Conservation (phyloP, 2,888 invertebrate species). For the Caenorhabditis drosophilae region DNA sequence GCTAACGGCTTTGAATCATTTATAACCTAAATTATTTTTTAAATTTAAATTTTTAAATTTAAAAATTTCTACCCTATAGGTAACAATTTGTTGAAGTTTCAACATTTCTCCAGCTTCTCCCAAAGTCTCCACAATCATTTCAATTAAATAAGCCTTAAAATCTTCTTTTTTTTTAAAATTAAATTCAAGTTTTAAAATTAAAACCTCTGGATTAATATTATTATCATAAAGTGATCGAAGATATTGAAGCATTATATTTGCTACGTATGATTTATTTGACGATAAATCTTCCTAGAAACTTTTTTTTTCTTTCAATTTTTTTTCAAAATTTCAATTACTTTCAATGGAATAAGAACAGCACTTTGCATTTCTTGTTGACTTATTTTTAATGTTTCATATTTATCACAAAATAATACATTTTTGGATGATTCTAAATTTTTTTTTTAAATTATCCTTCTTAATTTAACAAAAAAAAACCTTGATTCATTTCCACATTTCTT, state of each 20-base stretch:
- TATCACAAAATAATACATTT: constrained; percentile 17
- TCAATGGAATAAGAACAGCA: constrained; percentile 44
- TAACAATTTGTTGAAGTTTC: constrained; percentile 52
- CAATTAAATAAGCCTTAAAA: constrained; percentile 47
- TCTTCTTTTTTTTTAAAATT: neutral
- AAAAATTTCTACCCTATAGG: constrained; percentile 42
- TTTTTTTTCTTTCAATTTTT: neutral
- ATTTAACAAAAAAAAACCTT: too few species aligned
- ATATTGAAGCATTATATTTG: constrained; percentile 45
- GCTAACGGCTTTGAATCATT: constrained; percentile 52
- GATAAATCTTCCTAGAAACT: constrained; percentile 33
- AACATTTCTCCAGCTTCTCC: constrained; percentile 45
- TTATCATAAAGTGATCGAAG: constrained; percentile 30
- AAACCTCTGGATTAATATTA: constrained; percentile 15
- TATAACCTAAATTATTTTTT: constrained; percentile 34
- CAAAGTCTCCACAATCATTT: constrained; percentile 49
- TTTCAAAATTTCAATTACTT: constrained; percentile 14
- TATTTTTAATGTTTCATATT: constrained; percentile 15
- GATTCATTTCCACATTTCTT: constrained; percentile 1
- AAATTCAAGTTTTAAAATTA: neutral
- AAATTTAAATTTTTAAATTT: neutral
- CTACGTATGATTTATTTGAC: constrained; percentile 32
- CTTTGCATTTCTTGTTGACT: constrained; percentile 41
- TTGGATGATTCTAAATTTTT: constrained; percentile 3
- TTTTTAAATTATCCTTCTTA: too few species aligned